Base-by-base conservation (phyloP, 2,888 invertebrate species). In the Petrolisthes manimaculis region DNA sequence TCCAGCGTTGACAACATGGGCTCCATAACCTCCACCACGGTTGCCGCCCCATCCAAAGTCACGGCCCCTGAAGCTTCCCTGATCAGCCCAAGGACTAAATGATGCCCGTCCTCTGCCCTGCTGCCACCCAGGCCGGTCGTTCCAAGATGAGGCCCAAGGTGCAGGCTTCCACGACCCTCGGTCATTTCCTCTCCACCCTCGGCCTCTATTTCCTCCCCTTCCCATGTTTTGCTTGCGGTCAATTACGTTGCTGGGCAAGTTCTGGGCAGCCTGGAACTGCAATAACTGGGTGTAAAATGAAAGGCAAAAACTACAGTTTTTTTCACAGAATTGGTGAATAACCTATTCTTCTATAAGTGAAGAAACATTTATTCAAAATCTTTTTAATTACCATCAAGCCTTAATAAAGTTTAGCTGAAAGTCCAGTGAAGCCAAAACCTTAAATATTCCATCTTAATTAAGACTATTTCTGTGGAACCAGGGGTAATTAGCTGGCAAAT, bases 261-360 rank as follows among this genome's bases (percentile, higher is more conserved):
- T 86, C n/a, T 81, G 86, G 9, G 86, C 81, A 14, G 86, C 80
- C 86, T 86, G 86, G 75, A 86, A 86, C 86, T 86, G 81, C 67
- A 71, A 79, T 83, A 21, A 37, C 37, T 37, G 37, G 37, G 37
- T 37, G 37, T 37, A 37, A 37, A 37, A 37, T 37, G 37, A 37
- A 37, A 37, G 37, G 37, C 37, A 37, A 37, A 37, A 37, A 37
- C 37, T 37, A 37, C 37, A 37, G 37, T 37, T 37, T 37, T 37
- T 37, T 37, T 37, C 37, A 37, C 2, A 37, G 37, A 37, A 37
- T 37, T 37, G 37, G 37, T 37, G 37, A 37, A 37, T 37, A 37
- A 37, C 37, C 37, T 37, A 37, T 37, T 37, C 37, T 37, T 37
- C 37, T 37, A 37, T 37, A 37, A 37, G 37, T 37, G 37, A 37